These are phyloP conservation scores for Rhinogobio ventralis DNA, from an alignment of 2,797 vertebrate species.

Conservation along the genomic window DNA sequence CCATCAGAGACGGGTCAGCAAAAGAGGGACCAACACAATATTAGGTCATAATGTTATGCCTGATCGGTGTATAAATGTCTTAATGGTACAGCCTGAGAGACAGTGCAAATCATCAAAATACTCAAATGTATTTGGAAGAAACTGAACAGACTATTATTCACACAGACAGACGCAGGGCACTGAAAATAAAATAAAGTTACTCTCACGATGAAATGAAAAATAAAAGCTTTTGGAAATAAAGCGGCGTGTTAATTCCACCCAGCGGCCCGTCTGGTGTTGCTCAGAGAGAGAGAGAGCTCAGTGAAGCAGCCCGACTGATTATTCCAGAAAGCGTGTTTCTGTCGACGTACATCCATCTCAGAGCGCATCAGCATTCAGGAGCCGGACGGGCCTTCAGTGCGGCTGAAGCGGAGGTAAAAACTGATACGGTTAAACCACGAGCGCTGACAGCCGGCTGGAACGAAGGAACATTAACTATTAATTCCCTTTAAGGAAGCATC, in stretches of 20 bases:
- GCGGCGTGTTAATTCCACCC: background rate
- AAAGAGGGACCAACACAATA: too few species aligned
- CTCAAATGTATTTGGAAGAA: background rate
- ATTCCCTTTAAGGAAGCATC: conserved; percentile 62
- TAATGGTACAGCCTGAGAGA: background rate
- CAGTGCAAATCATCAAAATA: background rate
- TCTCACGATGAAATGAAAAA: background rate
- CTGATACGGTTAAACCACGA: too few species aligned
- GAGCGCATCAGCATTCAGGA: conserved; percentile 53
- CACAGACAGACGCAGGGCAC: too few species aligned
- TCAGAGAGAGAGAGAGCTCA: background rate
- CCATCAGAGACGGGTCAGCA: too few species aligned
- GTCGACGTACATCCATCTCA: background rate
- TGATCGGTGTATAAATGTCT: too few species aligned
- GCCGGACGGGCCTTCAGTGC: background rate
- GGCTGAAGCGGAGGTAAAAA: too few species aligned
- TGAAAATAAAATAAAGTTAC: background rate
- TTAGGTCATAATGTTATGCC: too few species aligned
- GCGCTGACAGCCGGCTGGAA: background rate
- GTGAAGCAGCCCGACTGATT: conserved; percentile 17
- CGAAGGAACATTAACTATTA: conserved; percentile 60
- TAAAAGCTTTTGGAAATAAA: background rate
- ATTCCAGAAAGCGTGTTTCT: conserved; percentile 23
- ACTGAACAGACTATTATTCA: background rate
- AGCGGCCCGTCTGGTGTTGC: background rate